Conservation (phyloP, 1,140 invertebrate genomes). For the roundworm (Caenorhabditis elegans) region DNA sequence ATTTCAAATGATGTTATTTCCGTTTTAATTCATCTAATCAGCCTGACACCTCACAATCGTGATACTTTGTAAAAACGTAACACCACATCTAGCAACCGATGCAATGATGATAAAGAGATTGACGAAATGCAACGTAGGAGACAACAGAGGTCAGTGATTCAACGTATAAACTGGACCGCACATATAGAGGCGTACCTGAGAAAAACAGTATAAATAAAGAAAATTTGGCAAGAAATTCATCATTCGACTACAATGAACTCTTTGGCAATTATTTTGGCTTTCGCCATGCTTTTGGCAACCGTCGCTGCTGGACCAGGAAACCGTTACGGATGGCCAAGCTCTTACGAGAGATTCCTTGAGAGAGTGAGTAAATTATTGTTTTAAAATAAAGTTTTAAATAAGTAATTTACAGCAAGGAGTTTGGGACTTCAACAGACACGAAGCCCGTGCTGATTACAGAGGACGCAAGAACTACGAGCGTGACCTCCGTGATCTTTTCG, state of each 20-base stretch:
- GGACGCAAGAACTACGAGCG: background rate
- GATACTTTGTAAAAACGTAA: too few species aligned
- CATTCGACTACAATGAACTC: slow-evolving; percentile 5
- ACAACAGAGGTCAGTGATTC: background rate
- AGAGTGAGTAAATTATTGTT: background rate
- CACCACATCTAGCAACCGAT: too few species aligned
- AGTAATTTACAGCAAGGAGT: slow-evolving; percentile 1
- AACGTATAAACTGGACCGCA: background rate
- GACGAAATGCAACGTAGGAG: background rate
- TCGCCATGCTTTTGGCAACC: background rate
- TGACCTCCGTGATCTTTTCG: slow-evolving; percentile 18
- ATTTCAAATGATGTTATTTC: background rate
- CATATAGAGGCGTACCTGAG: background rate
- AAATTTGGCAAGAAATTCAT: background rate
- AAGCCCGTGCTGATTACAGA: background rate
- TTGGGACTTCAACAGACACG: slow-evolving; percentile 2
- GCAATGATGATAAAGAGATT: background rate
- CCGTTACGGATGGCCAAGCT: slow-evolving; percentile 22
- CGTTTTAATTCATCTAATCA: background rate
- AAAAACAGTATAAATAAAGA: background rate
- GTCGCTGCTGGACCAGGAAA: background rate
- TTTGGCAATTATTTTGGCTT: background rate
- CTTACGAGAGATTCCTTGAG: slow-evolving; percentile 23
- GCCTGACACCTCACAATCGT: background rate
- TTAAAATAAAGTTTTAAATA: too few species aligned